Conservation (phyloP, 2,797 vertebrate genomes). For the Mastacembelus armatus region DNA sequence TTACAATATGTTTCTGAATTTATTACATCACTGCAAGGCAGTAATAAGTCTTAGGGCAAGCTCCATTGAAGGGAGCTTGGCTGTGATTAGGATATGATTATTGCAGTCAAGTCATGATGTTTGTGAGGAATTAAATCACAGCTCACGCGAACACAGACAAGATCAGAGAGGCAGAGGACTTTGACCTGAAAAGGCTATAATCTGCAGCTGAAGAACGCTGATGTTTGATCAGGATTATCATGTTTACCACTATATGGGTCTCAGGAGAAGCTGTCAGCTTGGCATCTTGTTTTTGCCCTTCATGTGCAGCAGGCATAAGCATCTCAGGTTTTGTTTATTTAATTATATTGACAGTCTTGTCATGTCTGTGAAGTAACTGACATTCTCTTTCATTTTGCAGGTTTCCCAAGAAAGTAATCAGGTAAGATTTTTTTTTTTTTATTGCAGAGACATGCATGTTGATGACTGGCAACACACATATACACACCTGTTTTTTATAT, state of each 20-base stretch:
- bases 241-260: slow-evolving; percentile 66
- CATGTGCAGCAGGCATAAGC: slow-evolving; percentile 8
- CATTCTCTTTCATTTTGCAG: slow-evolving; percentile 81
- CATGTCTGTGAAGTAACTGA: slow-evolving; percentile 37
- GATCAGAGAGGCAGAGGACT: slow-evolving; percentile 56
- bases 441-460: slow-evolving; percentile 7
- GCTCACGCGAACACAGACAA: slow-evolving; percentile 16
- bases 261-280: slow-evolving; percentile 41
- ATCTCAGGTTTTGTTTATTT: slow-evolving; percentile 24
- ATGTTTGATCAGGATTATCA: slow-evolving; percentile 78
- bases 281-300: slow-evolving; percentile 60
- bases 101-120: slow-evolving; percentile 53
- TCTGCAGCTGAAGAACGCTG: slow-evolving; percentile 71
- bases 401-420: slow-evolving; percentile 98
- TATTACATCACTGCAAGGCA: slow-evolving; percentile 27
- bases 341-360: not conserved
- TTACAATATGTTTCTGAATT: slow-evolving; percentile 9
- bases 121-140: slow-evolving; percentile 42
- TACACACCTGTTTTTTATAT: too few relatives aligned
- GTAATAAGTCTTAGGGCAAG: slow-evolving; percentile 16
- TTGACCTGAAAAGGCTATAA: slow-evolving; percentile 81
- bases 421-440: slow-evolving; percentile 81
- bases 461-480: not conserved
- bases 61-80: slow-evolving; percentile 35
- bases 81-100: slow-evolving; percentile 58